These are phyloP conservation scores for Nephrotoma appendiculata DNA, from an alignment of 2,888 invertebrate genomes.

Conservation along the genomic window DNA sequence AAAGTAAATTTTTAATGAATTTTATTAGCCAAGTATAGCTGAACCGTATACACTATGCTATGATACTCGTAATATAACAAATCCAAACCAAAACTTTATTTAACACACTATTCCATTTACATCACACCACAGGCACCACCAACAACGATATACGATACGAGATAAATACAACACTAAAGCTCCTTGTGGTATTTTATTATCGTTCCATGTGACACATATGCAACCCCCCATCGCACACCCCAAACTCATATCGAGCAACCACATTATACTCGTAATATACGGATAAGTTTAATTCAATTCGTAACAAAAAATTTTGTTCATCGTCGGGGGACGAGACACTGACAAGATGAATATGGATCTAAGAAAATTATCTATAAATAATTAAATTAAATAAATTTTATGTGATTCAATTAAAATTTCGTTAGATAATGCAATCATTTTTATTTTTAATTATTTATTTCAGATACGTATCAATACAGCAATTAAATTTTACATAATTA, in stretches of 20 bases:
- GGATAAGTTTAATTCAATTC: neutral
- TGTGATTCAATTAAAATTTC: neutral
- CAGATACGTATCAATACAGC: neutral
- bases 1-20: neutral
- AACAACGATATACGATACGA: neutral
- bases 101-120: neutral
- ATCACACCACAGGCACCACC: neutral
- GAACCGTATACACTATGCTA: neutral
- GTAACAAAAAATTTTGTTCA: neutral
- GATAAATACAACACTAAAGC: neutral
- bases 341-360: neutral
- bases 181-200: neutral
- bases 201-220: neutral
- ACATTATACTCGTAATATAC: neutral
- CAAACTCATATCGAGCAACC: neutral
- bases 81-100: neutral
- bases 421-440: neutral
- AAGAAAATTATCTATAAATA: neutral
- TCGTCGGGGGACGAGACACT: neutral
- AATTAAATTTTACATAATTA: neutral
- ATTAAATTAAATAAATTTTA: neutral
- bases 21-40: neutral
- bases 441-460: neutral
- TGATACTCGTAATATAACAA: neutral
- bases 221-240: neutral